phyloP scores from a whole-genome alignment of 2,888 invertebrate species.

The Drosophila aldrichi region DNA sequence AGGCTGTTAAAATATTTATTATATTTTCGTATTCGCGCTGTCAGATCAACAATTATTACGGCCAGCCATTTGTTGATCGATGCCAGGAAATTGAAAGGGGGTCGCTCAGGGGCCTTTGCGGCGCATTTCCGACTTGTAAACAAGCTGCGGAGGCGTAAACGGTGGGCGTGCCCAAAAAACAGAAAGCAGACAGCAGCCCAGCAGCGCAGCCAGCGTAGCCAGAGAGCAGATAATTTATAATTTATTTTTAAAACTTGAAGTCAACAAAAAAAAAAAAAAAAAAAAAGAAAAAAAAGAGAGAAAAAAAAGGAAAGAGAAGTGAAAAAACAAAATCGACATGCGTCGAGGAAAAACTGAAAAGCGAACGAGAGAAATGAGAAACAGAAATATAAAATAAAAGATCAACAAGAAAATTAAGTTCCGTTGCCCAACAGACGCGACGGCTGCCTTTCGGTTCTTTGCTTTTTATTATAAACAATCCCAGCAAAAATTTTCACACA shows the following conservation, averaged over 20 bases:
- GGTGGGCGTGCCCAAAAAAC: slow-evolving; percentile 29
- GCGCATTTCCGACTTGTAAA: slow-evolving; percentile 61
- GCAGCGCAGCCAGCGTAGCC: background rate
- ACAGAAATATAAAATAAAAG: slow-evolving; percentile 5
- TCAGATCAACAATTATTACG: slow-evolving; percentile 49
- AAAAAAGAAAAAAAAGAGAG: slow-evolving; percentile 9
- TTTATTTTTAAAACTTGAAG: slow-evolving; percentile 78
- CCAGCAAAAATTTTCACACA: slow-evolving; percentile 61
- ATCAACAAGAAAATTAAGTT: slow-evolving; percentile 57
- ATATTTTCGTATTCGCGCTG: slow-evolving; percentile 41
- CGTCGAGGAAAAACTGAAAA: slow-evolving; percentile 34
- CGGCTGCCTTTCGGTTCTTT: slow-evolving; percentile 51
- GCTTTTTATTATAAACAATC: slow-evolving; percentile 73
- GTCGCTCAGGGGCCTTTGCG: slow-evolving; percentile 21
- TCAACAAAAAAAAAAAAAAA: slow-evolving; percentile 25
- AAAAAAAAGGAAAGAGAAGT: slow-evolving; percentile 1
- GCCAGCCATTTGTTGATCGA: slow-evolving; percentile 28
- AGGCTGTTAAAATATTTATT: slow-evolving; percentile 51
- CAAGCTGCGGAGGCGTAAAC: slow-evolving; percentile 42
- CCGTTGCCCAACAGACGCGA: slow-evolving; percentile 65
- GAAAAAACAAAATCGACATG: slow-evolving; percentile 29
- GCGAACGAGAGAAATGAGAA: slow-evolving; percentile 7
- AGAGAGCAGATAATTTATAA: slow-evolving; percentile 74
- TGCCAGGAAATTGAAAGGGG: slow-evolving; percentile 55
- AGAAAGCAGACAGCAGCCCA: slow-evolving; percentile 25